Evolutionary conservation across 2,113 vertebrate species (phyloP), one percentile per base, ranked within the genome.

Genomic region (Pseudorectes ferrugineus): DNA sequence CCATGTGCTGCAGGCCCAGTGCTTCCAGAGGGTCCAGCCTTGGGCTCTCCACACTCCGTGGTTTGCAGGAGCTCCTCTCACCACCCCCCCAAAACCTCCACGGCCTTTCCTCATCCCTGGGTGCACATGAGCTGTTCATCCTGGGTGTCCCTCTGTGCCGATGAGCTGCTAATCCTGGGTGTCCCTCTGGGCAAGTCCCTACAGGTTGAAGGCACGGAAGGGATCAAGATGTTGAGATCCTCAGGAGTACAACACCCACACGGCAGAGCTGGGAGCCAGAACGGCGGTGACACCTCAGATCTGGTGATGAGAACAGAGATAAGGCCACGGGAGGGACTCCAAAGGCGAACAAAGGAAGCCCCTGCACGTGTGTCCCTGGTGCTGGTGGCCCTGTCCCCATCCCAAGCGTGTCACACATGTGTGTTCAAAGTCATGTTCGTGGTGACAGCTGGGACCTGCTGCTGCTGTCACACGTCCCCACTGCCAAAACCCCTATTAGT

Each of bases 1-100:
- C 13, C 19, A 1, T 3, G 10, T 17, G 31, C 26, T 51, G 2
- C 16, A 11, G 33, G 19, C 7, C 36, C 51, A 3, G n/a, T 1
- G 16, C 43, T 48, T 6, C 36, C 51, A 3, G n/a, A 20, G 7
- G 29, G 4, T n/a, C 46, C 24, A 28, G 0, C 35, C 13, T 11
- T 11, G 26, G 17, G 33, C 4, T 79, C 38, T 28, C 48, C 10
- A 16, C 10, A 8, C 13, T 43, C 12, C 2, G 3, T 16, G 0
- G 0, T 9, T 61, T 15, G n/a, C 18, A 36, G 61, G 15, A 87
- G 2, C 40, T 40, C 40, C 40, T 40, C 40, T 40, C 40, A 40
- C 40, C 40, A 40, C 40, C 38, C 38, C 38, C 11, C 38, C 38
- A 38, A 38, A 38, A 38, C 38, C 38, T 11, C 38, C 11, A 38